A percentile compares a stretch with the other conserved stretches of the same genome.
Conservation (phyloP, 1,140 invertebrate genomes). For the Schlechtendalia chinensis region DNA sequence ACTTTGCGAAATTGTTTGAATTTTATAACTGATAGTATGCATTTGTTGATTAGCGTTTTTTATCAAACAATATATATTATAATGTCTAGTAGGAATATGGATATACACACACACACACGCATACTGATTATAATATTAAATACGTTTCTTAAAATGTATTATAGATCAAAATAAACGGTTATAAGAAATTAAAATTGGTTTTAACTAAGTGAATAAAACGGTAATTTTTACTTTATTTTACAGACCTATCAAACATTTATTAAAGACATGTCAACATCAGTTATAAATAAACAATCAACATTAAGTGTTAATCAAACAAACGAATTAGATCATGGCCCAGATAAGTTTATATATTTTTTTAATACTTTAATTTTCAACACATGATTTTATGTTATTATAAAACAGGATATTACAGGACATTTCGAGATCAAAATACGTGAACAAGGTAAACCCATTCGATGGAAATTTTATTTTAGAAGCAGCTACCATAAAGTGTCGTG, state of each 20-base stretch:
- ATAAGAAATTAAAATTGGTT: too few relatives aligned
- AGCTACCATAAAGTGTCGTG: constrained; percentile 17
- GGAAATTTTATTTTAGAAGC: background rate
- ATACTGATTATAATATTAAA: too few relatives aligned
- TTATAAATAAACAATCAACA: background rate
- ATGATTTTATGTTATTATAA: background rate
- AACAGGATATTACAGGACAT: background rate
- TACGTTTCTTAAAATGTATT: too few relatives aligned
- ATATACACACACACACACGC: too few relatives aligned
- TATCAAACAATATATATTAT: too few relatives aligned
- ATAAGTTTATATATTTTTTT: constrained; percentile 10
- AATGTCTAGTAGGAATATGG: too few relatives aligned
- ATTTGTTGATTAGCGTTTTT: too few relatives aligned
- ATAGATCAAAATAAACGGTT: too few relatives aligned
- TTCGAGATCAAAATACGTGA: background rate
- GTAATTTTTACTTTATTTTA: background rate
- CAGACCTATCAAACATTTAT: background rate
- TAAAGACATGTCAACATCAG: background rate
- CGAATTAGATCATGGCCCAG: constrained; percentile 1
- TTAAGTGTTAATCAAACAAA: background rate
- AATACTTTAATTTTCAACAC: background rate
- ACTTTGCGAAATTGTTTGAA: too few relatives aligned
- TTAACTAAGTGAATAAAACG: too few relatives aligned
- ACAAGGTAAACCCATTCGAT: background rate
- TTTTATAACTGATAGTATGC: too few relatives aligned